Percentiles rank a stretch among this genome's conserved stretches.
These are phyloP conservation scores for Lucilia cuprina DNA, from an alignment of 1,140 invertebrate species.

Conservation along the genomic window DNA sequence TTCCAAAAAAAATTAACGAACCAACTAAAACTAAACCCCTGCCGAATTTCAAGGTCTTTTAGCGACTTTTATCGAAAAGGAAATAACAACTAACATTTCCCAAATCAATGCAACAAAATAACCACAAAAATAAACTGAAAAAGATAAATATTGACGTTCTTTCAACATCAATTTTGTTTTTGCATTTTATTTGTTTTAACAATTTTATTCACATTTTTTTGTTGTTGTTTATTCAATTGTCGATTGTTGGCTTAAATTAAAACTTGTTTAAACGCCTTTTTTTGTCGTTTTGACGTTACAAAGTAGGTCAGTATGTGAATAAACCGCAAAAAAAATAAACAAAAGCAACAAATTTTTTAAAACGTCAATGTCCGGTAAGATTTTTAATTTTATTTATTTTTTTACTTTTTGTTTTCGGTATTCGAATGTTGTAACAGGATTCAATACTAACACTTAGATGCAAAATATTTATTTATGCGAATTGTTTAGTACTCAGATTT, in stretches of 20 bases:
- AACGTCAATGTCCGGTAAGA: slow-evolving; percentile 23
- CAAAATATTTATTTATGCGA: not conserved
- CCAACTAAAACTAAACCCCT: not conserved
- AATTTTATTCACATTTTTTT: not conserved
- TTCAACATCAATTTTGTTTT: slow-evolving; percentile 23
- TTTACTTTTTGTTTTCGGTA: too few species aligned
- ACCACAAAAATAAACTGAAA: not conserved
- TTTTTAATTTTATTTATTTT: not conserved
- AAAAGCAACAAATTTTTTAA: not conserved
- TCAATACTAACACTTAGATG: not conserved
- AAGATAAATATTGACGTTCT: not conserved
- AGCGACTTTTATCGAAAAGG: slow-evolving; percentile 19
- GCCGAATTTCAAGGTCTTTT: slow-evolving; percentile 6
- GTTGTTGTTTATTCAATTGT: not conserved
- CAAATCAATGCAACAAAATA: not conserved
- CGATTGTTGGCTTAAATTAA: not conserved
- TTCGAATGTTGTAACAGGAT: slow-evolving; percentile 7
- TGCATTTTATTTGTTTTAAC: not conserved
- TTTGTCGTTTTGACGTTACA: not conserved
- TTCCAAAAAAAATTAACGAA: not conserved
- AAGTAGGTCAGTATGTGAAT: slow-evolving; percentile 30
- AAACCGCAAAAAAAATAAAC: not conserved
- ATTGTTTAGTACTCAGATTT: not conserved
- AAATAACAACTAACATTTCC: slow-evolving; percentile 19
- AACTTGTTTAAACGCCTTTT: not conserved